Conservation (phyloP, 2,113 vertebrate genomes). For the Lepisosteus osseus region DNA sequence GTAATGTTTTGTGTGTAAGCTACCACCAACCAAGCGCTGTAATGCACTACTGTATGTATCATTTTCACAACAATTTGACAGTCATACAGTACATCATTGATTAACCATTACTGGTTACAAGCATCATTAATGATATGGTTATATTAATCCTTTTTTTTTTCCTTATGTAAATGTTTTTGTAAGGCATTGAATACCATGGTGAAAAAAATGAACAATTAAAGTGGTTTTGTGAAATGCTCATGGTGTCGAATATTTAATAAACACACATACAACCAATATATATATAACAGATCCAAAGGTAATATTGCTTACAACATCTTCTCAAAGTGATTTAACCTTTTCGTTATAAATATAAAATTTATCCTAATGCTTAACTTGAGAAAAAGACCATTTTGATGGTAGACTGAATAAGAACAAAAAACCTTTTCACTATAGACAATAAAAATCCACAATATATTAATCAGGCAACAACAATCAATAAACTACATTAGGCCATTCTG, state of each 20-base stretch:
- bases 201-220: not conserved
- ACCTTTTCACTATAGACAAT: not conserved
- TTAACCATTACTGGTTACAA: not conserved
- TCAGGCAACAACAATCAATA: conserved; percentile 3
- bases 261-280: not conserved
- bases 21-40: not conserved
- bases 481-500: conserved; percentile 3
- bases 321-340: not conserved
- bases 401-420: not conserved
- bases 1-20: too few relatives aligned
- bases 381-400: not conserved
- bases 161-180: not conserved
- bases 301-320: conserved; percentile 5
- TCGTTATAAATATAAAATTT: not conserved
- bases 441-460: conserved; percentile 5
- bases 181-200: not conserved
- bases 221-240: conserved; percentile 6
- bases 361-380: not conserved
- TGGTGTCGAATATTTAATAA: conserved; percentile 2
- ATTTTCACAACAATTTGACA: not conserved
- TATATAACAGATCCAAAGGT: not conserved
- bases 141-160: not conserved
- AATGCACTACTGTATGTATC: not conserved
- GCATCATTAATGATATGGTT: not conserved
- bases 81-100: not conserved